These are phyloP conservation scores for Chesias legatella DNA, from an alignment of 2,888 invertebrate genomes.

Conservation along the genomic window DNA sequence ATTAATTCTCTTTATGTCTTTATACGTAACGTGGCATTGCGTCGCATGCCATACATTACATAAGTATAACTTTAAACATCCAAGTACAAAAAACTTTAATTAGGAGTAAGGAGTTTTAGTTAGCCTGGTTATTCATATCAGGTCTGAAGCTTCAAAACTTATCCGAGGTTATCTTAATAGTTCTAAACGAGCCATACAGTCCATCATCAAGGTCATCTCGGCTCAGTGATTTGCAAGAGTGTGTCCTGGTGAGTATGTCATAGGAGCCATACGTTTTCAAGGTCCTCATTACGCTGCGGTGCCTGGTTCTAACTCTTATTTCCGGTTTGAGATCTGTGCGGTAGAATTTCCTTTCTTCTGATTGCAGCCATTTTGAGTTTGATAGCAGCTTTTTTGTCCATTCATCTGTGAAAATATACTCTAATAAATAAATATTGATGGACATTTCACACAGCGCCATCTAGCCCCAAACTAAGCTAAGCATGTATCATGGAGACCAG, in stretches of 20 bases:
- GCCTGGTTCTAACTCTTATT: constrained; percentile 39
- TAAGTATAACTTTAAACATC: too few relatives aligned
- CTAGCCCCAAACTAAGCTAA: too few relatives aligned
- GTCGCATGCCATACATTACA: too few relatives aligned
- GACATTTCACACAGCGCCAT: neutral
- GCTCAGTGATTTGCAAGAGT: constrained; percentile 61
- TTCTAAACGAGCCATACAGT: constrained; percentile 63
- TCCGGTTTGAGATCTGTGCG: constrained; percentile 67
- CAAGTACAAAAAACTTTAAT: too few relatives aligned
- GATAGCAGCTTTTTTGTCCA: constrained; percentile 86
- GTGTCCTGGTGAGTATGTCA: constrained; percentile 62
- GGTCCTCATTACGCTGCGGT: constrained; percentile 50
- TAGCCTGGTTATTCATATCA: too few relatives aligned
- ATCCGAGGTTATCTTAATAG: constrained; percentile 51
- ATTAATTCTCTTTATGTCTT: too few relatives aligned
- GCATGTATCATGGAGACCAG: too few relatives aligned
- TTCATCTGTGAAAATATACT: constrained; percentile 68
- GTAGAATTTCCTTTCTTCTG: constrained; percentile 79
- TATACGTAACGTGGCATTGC: too few relatives aligned
- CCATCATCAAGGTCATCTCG: constrained; percentile 63
- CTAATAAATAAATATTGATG: too few relatives aligned
- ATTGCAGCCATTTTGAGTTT: constrained; percentile 85
- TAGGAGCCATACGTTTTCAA: constrained; percentile 47
- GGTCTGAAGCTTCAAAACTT: constrained; percentile 29
- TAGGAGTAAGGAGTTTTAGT: too few relatives aligned